These are phyloP conservation scores for Homarus americanus DNA, from an alignment of 1,140 invertebrate genomes.

Conservation along the genomic window DNA sequence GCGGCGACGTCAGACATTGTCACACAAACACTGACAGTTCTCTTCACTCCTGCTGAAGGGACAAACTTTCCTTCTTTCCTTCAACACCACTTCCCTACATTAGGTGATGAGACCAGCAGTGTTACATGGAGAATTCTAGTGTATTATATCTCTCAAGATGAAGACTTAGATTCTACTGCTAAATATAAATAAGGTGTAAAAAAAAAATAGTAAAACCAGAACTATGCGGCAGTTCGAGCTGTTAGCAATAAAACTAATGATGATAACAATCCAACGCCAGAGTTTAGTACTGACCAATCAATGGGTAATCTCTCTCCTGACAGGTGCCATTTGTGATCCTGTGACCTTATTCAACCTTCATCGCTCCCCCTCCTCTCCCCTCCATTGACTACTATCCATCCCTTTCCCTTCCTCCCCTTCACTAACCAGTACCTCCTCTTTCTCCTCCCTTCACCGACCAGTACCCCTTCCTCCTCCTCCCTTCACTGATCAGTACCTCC, in stretches of 20 bases:
- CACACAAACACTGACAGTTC: background rate
- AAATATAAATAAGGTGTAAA: too few relatives aligned
- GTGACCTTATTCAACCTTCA: background rate
- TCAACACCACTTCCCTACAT: background rate
- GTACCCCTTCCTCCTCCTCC: too few relatives aligned
- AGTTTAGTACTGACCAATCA: background rate
- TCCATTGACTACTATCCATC: background rate
- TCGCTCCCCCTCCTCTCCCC: background rate
- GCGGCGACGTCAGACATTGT: background rate
- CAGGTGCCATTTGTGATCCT: background rate
- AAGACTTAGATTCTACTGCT: too few relatives aligned
- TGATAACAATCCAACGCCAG: too few relatives aligned
- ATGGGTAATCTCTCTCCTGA: background rate
- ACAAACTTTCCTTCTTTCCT: background rate
- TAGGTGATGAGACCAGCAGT: background rate
- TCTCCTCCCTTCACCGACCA: background rate
- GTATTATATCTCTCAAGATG: too few relatives aligned
- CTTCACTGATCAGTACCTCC: too few relatives aligned
- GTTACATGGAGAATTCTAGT: too few relatives aligned
- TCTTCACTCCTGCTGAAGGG: background rate
- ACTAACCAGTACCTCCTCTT: background rate
- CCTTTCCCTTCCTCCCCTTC: background rate
- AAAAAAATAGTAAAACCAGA: too few relatives aligned
- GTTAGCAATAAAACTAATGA: too few relatives aligned
- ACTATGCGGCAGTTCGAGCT: too few relatives aligned